Evolutionary conservation across 2,113 vertebrate species (phyloP), one percentile per base, ranked within the genome.

Genomic region (Syngnathus floridae): DNA sequence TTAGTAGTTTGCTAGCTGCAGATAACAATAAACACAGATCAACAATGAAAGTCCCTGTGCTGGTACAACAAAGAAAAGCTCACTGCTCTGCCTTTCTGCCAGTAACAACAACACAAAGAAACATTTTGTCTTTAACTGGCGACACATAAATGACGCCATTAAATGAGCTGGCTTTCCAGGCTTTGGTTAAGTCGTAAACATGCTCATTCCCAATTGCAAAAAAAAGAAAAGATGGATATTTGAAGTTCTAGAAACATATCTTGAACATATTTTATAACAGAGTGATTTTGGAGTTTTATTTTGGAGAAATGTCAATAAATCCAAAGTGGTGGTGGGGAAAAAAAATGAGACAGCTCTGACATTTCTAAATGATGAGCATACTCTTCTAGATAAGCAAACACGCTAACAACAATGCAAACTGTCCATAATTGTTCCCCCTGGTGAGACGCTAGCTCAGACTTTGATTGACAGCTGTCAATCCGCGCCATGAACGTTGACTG

Each of bases 381-480:
- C 51, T 6, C 54, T 56, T 6, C 54, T 56, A 16, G 22, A 26
- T 43, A 43, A 66, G 21, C 40, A 45, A 49, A 72, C 49, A 66
- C 54, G 54, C 49, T 11, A 13, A 35, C 43, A 60, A 59, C 60
- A n/a, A 64, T 65, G 64, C 19, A 59, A 66, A 21, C 73, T 71
- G 69, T 76, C 82, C 58, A 59, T 84, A 78, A 84, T 40, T 52
- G 67, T 58, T 31, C 69, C 59, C 58, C 14, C 57, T n/a, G 74
- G 82, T 84, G 71, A 73, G 73, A 17, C 58, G 0, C 37, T 52
- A 40, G 59, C 52, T 59, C 65, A 51, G 75, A 78, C 73, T 59
- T 55, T 76, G 80, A 88, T 66, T 79, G 84, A 76, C 80, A 84
- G 78, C 75, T 82, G 82, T 73, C 85, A 83, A 54, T 86, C 69